Evolutionary conservation across 2,888 invertebrate species (phyloP), one percentile per base, ranked within the genome.

Genomic region (Gastracanthus pulcherrimus): DNA sequence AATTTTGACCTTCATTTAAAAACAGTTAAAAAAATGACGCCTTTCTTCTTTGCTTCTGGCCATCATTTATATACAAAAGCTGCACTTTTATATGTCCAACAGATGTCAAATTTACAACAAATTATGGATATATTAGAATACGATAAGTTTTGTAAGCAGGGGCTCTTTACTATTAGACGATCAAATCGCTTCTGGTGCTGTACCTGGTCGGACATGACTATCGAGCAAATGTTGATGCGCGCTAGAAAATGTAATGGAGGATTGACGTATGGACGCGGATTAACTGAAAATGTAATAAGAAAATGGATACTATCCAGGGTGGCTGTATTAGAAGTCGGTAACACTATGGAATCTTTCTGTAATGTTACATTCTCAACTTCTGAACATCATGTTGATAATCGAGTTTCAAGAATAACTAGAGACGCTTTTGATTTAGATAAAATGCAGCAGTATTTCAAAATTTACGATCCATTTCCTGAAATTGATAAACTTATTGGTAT

Each of bases 221-320:
- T 90, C 71, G 89, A 91, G 76, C 88, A 89, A 80, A 80, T 72
- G 0, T 74, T 89, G 9, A 89, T 89, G 88, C 74, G 85, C 66
- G 76, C 82, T 9, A 83, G 84, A 75, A 81, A 84, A 38, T 70
- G 69, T 5, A 74, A 80, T 71, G 84, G 85, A 19, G 84, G 76
- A 51, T 48, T 45, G 16, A 64, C 23, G 4, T n/a, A 83, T 51
- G 80, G 90, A 88, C 90, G 88, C 9, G 26, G 67, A 3, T 29
- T 67, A 9, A 16, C 45, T 9, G 67, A 86, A 87, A 84, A 86
- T 87, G 83, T 26, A 19, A 3, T 48, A 3, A 2, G 6, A 2
- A 74, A 41, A n/a, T 45, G 62, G 38, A 62, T 74, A 11, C 36
- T 36, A 2, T 31, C 55, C 2, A 45, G 5, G 6, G 6, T 45